These are phyloP conservation scores for Muscidifurax raptorellus DNA, from an alignment of 1,140 invertebrate genomes.

Conservation along the genomic window DNA sequence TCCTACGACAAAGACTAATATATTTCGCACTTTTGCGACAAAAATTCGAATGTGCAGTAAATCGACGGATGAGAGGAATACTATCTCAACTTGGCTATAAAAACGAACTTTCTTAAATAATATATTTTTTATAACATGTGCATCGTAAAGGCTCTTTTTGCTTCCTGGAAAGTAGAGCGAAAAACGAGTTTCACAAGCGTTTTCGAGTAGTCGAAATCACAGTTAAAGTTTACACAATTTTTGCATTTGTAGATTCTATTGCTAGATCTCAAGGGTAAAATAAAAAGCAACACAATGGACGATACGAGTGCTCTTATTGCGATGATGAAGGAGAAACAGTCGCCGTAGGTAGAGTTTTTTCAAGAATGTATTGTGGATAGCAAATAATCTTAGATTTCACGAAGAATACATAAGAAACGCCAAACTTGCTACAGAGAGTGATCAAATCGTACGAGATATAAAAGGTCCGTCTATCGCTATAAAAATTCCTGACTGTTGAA, in stretches of 20 bases:
- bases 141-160: too few species aligned
- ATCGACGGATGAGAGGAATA: too few species aligned
- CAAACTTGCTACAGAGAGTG: not conserved
- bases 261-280: conserved; percentile 41
- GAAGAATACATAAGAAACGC: not conserved
- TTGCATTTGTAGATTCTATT: conserved; percentile 41
- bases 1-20: too few species aligned
- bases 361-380: conserved; percentile 29
- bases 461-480: not conserved
- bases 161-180: too few species aligned
- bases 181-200: too few species aligned
- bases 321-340: conserved; percentile 41
- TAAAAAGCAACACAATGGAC: conserved; percentile 46
- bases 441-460: conserved; percentile 10
- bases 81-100: too few species aligned
- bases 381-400: not conserved
- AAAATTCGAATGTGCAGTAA: too few species aligned
- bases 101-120: too few species aligned
- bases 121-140: too few species aligned
- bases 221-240: conserved; percentile 45
- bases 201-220: too few species aligned
- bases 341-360: conserved; percentile 23
- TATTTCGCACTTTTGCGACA: too few species aligned
- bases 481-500: not conserved
- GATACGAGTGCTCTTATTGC: conserved; percentile 47